These are phyloP conservation scores for Galaxias olidus DNA, from an alignment of 2,797 vertebrate genomes.

Conservation along the genomic window DNA sequence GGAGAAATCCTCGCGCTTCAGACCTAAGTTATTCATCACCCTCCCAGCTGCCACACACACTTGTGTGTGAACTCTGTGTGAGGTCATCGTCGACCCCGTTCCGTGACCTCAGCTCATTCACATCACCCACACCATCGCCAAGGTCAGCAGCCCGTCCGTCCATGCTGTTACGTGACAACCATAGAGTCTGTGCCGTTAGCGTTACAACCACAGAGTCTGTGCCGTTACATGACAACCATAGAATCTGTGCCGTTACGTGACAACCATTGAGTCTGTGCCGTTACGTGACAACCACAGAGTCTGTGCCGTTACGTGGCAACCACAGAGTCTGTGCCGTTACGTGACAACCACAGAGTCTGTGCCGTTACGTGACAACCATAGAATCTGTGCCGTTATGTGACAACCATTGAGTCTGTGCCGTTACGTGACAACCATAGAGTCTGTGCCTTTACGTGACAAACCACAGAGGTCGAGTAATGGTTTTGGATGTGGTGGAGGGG, in stretches of 20 bases:
- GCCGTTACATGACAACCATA: not conserved
- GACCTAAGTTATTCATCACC: too few relatives aligned
- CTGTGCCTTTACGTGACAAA: too few relatives aligned
- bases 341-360: not conserved
- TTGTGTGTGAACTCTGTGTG: constrained; percentile 18
- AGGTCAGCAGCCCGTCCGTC: constrained; percentile 21
- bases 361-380: not conserved
- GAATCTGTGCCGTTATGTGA: not conserved
- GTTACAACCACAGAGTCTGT: not conserved
- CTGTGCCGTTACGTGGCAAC: not conserved
- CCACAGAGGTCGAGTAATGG: not conserved
- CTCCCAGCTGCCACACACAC: constrained; percentile 16
- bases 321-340: not conserved
- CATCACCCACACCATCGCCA: not conserved
- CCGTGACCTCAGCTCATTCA: constrained; percentile 29
- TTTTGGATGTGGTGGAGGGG: constrained; percentile 1
- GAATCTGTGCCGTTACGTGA: not conserved
- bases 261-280: not conserved
- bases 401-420: not conserved
- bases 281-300: not conserved
- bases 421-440: not conserved
- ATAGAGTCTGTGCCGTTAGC: not conserved
- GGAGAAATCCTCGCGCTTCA: not conserved
- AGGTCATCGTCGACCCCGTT: constrained; percentile 29
- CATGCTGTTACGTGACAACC: not conserved